Base-by-base conservation (phyloP, 1,140 invertebrate genomes). In the Drosophila nigromelanica region DNA sequence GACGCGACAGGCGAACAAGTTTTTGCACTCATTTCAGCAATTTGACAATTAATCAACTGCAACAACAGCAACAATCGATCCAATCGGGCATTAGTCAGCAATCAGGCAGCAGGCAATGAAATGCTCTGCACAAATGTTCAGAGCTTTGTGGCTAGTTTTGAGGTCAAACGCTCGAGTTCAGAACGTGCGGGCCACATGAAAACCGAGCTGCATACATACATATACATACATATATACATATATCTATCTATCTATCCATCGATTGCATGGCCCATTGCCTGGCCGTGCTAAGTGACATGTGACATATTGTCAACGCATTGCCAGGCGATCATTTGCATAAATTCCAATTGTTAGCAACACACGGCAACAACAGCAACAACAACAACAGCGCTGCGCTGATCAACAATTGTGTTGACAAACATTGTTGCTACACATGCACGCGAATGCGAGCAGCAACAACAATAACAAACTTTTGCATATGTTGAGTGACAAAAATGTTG, bases 291-390 rank as follows among this genome's bases (percentile, higher is more conserved):
- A 89, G 83, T 89, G 83, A 89, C 83, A 89, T 89, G 83, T 89
- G 83, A 89, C 83, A 89, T 89, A 89, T 89, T 89, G 83, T 89
- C 83, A 89, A 89, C 83, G 83, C 83, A 89, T 73, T 89, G 83
- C 79, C 66, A 66, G 68, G 70, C 83, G 76, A 87, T 87, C 79
- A 89, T 89, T 89, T 89, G 79, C 83, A 89, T 89, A 89, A 89
- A 89, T 89, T 89, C 83, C 82, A 66, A 80, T 80, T 85, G 75
- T 66, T 79, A 54, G 40, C 58, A 66, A 21, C 54, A 42, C 10
- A 58, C 67, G 59, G n/a, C 52, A 62, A 40, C 64, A 2, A 2
- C 27, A 18, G 2, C 18, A 18, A 18, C 24, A 73, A 30, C 45
- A 54, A 66, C 40, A 58, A 15, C 58, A 40, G 51, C 35, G 24